These are phyloP conservation scores for Colistium nudipinnis DNA, from an alignment of 2,113 vertebrate species.

Conservation along the genomic window DNA sequence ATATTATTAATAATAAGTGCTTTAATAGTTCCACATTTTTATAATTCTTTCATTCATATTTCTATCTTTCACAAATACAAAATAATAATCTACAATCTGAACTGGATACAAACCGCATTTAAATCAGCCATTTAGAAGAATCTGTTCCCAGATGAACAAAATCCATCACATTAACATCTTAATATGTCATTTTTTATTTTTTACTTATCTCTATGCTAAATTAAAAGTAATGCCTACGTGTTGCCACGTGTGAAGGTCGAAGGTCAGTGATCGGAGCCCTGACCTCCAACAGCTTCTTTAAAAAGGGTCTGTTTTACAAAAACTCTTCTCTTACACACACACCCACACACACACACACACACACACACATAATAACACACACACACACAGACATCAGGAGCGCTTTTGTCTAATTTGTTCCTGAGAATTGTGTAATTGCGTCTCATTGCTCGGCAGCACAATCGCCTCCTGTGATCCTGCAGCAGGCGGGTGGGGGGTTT, in stretches of 20 bases:
- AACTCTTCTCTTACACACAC: conserved; percentile 3
- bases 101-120: too few species aligned
- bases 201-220: too few species aligned
- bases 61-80: too few species aligned
- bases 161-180: too few species aligned
- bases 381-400: conserved; percentile 49
- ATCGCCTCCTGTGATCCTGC: conserved; percentile 66
- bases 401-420: conserved; percentile 69
- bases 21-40: too few species aligned
- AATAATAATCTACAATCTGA: too few species aligned
- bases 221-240: too few species aligned
- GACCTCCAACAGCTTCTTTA: not conserved
- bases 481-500: conserved; percentile 19
- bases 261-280: conserved; percentile 3
- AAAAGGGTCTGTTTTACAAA: not conserved
- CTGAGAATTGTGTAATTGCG: conserved; percentile 67
- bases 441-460: conserved; percentile 64
- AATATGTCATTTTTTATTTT: too few species aligned
- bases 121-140: too few species aligned
- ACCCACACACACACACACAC: conserved; percentile 1
- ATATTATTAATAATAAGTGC: too few species aligned
- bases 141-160: too few species aligned
- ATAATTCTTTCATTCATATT: too few species aligned
- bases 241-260: conserved; percentile 15
- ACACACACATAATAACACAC: conserved; percentile 3